Percentiles rank a stretch among this genome's conserved stretches.
Evolutionary conservation across 2,888 invertebrate genomes (phyloP).

Genomic region (Neelides folsomi): DNA sequence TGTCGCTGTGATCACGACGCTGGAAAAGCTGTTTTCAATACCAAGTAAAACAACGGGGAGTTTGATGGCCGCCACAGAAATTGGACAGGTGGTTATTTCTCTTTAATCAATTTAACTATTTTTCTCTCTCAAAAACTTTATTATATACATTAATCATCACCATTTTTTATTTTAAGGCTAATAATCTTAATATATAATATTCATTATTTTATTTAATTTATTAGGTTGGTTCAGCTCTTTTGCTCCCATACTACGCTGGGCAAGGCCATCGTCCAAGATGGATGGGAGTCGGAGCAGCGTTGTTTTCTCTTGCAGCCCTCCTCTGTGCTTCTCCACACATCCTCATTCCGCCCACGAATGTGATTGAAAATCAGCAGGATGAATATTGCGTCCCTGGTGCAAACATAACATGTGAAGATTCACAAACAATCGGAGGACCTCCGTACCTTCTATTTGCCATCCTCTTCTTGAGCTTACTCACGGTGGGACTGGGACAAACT

Average conservation of each 20-base stretch:
- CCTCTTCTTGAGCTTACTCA: conserved; percentile 72
- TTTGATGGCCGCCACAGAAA: conserved; percentile 78
- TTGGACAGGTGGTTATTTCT: conserved; percentile 58
- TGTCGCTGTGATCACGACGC: conserved; percentile 82
- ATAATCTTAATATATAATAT: not conserved
- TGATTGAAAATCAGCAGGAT: conserved; percentile 25
- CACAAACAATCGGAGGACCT: conserved; percentile 12
- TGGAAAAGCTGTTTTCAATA: conserved; percentile 81
- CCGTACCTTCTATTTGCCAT: conserved; percentile 58
- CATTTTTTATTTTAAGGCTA: too few relatives aligned
- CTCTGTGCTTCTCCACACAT: conserved; percentile 79
- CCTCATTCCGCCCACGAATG: conserved; percentile 37
- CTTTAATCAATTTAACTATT: too few relatives aligned
- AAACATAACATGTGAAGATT: not conserved
- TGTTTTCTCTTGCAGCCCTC: conserved; percentile 72
- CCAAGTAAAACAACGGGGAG: conserved; percentile 82
- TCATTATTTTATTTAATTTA: not conserved
- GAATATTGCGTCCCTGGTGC: not conserved
- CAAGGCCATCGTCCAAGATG: conserved; percentile 83
- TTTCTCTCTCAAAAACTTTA: too few relatives aligned
- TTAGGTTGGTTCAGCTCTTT: conserved; percentile 60
- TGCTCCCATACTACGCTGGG: conserved; percentile 69
- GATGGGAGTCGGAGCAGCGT: conserved; percentile 84
- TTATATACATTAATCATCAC: too few relatives aligned
- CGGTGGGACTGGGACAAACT: conserved; percentile 83